A percentile compares a stretch with the other conserved stretches of the same genome.
phyloP scores from a whole-genome alignment of 2,113 vertebrate species.

The Rhinogobius similis region DNA sequence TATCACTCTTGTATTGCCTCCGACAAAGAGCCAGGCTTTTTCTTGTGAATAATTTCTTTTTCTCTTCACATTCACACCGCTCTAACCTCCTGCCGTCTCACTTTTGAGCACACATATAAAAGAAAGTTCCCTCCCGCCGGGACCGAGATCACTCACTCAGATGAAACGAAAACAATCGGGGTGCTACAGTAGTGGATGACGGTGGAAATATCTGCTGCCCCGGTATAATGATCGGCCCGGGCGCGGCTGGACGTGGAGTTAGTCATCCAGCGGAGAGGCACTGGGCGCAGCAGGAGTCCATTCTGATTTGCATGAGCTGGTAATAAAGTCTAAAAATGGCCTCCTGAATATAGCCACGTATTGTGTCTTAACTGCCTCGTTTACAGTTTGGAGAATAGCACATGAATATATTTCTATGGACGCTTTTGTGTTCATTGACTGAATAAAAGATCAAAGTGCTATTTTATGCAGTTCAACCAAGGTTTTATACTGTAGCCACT shows the following conservation, averaged over 20 bases:
- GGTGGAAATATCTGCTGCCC: conserved; percentile 39
- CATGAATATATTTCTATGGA: conserved; percentile 41
- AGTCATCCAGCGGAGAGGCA: conserved; percentile 46
- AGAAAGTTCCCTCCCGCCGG: conserved; percentile 35
- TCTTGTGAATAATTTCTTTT: conserved; percentile 37
- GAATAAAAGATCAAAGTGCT: conserved; percentile 17
- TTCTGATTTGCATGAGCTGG: conserved; percentile 59
- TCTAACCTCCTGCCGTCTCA: conserved; percentile 38
- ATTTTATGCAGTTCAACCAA: conserved; percentile 38
- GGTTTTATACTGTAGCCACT: conserved; percentile 20
- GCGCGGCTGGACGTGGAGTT: conserved; percentile 51
- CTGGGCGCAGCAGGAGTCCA: conserved; percentile 35
- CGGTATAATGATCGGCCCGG: conserved; percentile 43
- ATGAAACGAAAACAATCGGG: conserved; percentile 69
- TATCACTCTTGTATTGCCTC: conserved; percentile 16
- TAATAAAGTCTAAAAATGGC: conserved; percentile 53
- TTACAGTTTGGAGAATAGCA: conserved; percentile 46
- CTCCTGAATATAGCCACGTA: conserved; percentile 32
- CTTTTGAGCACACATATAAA: conserved; percentile 49
- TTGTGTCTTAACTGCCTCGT: conserved; percentile 54
- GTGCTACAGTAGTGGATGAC: conserved; percentile 29
- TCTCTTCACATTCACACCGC: conserved; percentile 11
- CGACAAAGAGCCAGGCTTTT: conserved; percentile 42
- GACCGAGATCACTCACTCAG: conserved; percentile 47
- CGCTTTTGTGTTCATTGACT: conserved; percentile 25